Conservation (phyloP, 1,140 invertebrate species). For the Delia radicum region DNA sequence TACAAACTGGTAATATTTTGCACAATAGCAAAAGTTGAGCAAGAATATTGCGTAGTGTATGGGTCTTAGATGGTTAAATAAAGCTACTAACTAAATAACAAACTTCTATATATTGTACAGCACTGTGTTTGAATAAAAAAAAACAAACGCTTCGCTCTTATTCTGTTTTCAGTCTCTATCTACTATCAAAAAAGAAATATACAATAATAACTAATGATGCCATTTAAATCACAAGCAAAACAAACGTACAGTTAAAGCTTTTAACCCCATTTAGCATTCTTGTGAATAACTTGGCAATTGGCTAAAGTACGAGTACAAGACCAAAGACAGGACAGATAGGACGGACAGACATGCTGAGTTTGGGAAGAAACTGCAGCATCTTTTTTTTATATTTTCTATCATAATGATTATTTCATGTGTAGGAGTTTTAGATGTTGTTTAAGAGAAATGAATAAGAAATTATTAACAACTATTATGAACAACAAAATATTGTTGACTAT, state of each 20-base stretch:
- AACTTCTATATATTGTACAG: too few species aligned
- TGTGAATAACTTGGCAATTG: neutral
- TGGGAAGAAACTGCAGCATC: neutral
- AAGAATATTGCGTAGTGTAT: too few species aligned
- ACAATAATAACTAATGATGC: slow-evolving; percentile 1
- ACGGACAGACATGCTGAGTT: neutral
- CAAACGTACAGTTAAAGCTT: neutral
- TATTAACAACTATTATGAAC: neutral
- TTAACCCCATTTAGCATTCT: neutral
- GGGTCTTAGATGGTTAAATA: too few species aligned
- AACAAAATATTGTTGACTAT: too few species aligned
- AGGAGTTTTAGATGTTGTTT: neutral
- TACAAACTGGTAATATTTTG: too few species aligned
- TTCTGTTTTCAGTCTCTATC: too few species aligned
- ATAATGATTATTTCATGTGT: neutral
- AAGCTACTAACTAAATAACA: too few species aligned
- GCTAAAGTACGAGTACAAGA: neutral
- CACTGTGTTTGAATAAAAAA: too few species aligned
- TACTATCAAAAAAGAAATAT: neutral
- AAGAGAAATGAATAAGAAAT: neutral
- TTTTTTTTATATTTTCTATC: neutral
- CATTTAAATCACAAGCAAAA: neutral
- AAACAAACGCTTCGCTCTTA: too few species aligned
- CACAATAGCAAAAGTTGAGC: too few species aligned
- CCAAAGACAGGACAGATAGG: neutral